Evolutionary conservation across 2,113 vertebrate species (phyloP), one percentile per base, ranked within the genome.

Genomic region (Hiodon alosoides): DNA sequence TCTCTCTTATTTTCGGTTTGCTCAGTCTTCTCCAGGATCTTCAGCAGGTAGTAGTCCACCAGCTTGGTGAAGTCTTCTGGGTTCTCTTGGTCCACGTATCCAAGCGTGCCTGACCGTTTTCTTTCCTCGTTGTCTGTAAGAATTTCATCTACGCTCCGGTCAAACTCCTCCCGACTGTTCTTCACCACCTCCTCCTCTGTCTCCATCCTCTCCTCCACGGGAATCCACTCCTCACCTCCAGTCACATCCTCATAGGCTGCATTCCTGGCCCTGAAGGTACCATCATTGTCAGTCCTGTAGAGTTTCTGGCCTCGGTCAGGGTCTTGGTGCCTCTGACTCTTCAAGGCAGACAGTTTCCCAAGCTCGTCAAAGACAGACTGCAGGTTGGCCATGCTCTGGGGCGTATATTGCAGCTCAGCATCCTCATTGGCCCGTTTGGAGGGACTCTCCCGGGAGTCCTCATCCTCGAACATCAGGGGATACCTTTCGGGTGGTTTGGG

Each of bases 281-380:
- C 93, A 9, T 93, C 93, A 50, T 93, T 94, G 7, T 94, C 94
- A 0, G 94, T 93, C 0, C 89, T 46, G 0, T 93, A 92, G 46
- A 93, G 75, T 7, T 94, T 93, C 74, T 93, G 92, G 61, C 93
- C 92, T 71, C 95, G 93, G 51, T 94, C 93, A 59, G 91, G 85
- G 59, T 83, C 91, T 70, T 91, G 91, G 69, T 91, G 88, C 75
- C 93, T 93, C 69, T 88, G 88, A 73, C 80, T 87, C 3, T 60
- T 80, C 0, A 92, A 75, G 0, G 81, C 87, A 0, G 94, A 92
- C 87, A 97, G 92, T 80, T 94, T 95, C 0, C 94, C 95, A 6
- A 98, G 81, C 85, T 99, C 97, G 75, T 98, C 94, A 77, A 99
- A 98, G 80, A 98, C 95, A 0, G 96, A 98, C 79, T 97, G 93